These are phyloP conservation scores for Rhorus exstirpatorius DNA, from an alignment of 2,888 invertebrate species.

Conservation along the genomic window DNA sequence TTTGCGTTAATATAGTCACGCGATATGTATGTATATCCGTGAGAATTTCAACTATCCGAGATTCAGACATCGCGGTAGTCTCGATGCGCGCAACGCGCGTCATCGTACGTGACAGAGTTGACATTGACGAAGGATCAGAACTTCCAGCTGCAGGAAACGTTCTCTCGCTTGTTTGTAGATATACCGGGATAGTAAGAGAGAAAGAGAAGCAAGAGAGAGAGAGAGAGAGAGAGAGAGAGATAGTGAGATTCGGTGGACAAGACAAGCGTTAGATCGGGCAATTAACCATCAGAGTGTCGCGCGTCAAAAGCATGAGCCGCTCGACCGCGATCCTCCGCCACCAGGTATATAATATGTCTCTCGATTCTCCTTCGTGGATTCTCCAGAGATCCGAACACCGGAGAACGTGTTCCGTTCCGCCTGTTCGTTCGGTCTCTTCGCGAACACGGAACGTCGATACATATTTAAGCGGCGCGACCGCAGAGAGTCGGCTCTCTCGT, in stretches of 20 bases:
- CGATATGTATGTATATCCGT: not conserved
- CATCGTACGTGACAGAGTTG: constrained; percentile 56
- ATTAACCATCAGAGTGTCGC: constrained; percentile 68
- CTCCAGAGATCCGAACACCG: constrained; percentile 12
- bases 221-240: too few species aligned
- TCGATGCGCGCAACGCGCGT: constrained; percentile 25
- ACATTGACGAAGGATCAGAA: constrained; percentile 68
- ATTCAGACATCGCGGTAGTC: constrained; percentile 53
- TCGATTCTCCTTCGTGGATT: constrained; percentile 17
- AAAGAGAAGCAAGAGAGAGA: too few species aligned
- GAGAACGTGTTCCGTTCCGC: constrained; percentile 30
- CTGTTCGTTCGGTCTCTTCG: constrained; percentile 41
- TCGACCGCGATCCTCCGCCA: constrained; percentile 19
- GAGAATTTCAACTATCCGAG: constrained; percentile 12
- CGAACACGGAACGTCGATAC: constrained; percentile 67
- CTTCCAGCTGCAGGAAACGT: constrained; percentile 48
- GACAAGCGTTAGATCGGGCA: constrained; percentile 64
- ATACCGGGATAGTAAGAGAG: constrained; percentile 6
- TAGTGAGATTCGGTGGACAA: too few species aligned
- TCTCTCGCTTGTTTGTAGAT: constrained; percentile 36
- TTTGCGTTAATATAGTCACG: too few species aligned
- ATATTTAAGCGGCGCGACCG: constrained; percentile 64
- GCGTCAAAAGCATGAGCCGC: constrained; percentile 66
- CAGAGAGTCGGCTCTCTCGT: constrained; percentile 22
- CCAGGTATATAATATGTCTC: constrained; percentile 14